Evolutionary conservation across 2,888 invertebrate species (phyloP).

Genomic region (Scaptomyza caliginosa): DNA sequence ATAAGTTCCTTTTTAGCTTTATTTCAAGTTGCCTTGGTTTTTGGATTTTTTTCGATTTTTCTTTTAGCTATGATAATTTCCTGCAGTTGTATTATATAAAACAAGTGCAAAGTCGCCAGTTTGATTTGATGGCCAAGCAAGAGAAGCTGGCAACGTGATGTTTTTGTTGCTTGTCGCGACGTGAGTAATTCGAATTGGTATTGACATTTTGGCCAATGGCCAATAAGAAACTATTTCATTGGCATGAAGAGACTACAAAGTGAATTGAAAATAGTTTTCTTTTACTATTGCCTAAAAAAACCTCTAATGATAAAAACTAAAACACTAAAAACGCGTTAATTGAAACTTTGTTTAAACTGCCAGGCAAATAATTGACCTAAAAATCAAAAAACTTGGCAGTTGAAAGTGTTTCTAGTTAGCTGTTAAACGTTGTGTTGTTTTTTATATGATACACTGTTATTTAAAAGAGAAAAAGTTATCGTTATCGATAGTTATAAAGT

Average conservation of each 20-base stretch:
- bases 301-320: conserved; percentile 18
- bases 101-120: conserved; percentile 67
- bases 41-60: conserved; percentile 19
- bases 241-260: too few species aligned
- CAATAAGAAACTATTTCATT: conserved; percentile 52
- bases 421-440: not conserved
- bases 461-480: too few species aligned
- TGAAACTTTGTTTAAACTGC: conserved; percentile 61
- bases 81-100: conserved; percentile 65
- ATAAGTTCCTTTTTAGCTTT: conserved; percentile 34
- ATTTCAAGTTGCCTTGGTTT: conserved; percentile 7
- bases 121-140: conserved; percentile 63
- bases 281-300: conserved; percentile 10
- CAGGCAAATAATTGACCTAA: conserved; percentile 18
- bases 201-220: conserved; percentile 83
- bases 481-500: not conserved
- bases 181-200: conserved; percentile 73
- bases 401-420: conserved; percentile 33
- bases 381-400: conserved; percentile 19
- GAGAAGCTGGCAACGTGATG: conserved; percentile 53
- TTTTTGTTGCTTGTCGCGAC: conserved; percentile 32
- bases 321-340: conserved; percentile 46
- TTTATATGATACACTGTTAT: too few species aligned
- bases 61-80: conserved; percentile 69
- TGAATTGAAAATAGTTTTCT: too few species aligned